Base-by-base conservation (phyloP, 1,140 invertebrate genomes). In the Drosophila parvula region DNA sequence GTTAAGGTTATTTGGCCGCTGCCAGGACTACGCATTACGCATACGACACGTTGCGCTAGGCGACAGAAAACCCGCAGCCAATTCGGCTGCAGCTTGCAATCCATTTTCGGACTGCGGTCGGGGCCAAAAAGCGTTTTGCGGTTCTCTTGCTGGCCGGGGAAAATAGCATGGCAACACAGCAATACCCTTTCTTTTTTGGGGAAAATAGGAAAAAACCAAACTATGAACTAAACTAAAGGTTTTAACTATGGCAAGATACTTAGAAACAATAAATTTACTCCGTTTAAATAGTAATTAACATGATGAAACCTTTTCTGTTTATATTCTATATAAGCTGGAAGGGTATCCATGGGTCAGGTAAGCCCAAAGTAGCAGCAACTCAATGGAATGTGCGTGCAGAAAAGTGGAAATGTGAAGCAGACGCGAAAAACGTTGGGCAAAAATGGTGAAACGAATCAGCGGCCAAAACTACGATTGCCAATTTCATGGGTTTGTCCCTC, bases 401-500 rank as follows among this genome's bases (percentile, higher is more conserved):
- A 36, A 18, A 18, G 16, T 53, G 50, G 11, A 45, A 18, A 32
- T 34, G 16, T 61, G 14, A 16, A 43, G 11, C 40, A 44, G 30
- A n/a, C 36, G 41, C 41, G 41, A 18, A 53, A 53, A 53, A 53
- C 34, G 18, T 22, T 36, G 14, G 63, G 12, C 16, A 32, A 50
- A 50, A 65, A 48, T 40, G 61, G 34, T 18, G 18, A 67, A 50
- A 36, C 64, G 44, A 65, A 65, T 65, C 61, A 65, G 34, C 61
- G 14, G 60, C 64, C 43, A 67, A 53, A 53, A 41, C 34, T 67
- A 41, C 44, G 44, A 64, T 67, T 67, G 63, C 32, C 63, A 67
- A 67, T 81, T 82, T 81, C 56, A 67, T 67, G 79, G 64, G 59
- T 34, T 14, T 63, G 27, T 14, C 28, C n/a, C 50, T 44, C 56